phyloP scores from a whole-genome alignment of 1,140 invertebrate genomes.

The Conopomorpha cramerella region DNA sequence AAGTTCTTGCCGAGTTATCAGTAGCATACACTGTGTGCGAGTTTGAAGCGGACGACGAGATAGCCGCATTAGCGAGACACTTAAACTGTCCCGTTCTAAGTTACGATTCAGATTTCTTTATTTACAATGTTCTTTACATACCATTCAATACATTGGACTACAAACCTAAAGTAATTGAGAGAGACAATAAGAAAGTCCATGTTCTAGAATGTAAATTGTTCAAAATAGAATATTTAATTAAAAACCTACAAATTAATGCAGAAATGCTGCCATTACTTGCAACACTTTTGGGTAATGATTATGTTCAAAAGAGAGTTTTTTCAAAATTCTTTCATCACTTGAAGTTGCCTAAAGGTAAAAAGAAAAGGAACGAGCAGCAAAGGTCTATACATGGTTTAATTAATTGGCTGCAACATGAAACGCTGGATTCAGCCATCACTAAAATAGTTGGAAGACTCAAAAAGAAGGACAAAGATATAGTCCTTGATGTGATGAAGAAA shows the following conservation, averaged over 20 bases:
- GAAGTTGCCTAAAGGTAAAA: conserved; percentile 64
- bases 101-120: conserved; percentile 91
- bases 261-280: conserved; percentile 76
- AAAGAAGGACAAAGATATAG: conserved; percentile 49
- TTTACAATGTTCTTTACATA: conserved; percentile 83
- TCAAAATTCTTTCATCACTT: conserved; percentile 71
- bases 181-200: conserved; percentile 21
- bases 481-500: conserved; percentile 63
- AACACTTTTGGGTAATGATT: conserved; percentile 87
- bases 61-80: conserved; percentile 75
- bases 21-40: conserved; percentile 72
- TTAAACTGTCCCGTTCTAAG: conserved; percentile 84
- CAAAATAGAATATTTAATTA: conserved; percentile 69
- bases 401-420: conserved; percentile 74
- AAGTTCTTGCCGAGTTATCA: conserved; percentile 66
- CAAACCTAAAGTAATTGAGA: conserved; percentile 25
- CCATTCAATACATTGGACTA: conserved; percentile 72
- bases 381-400: conserved; percentile 72
- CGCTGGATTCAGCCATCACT: conserved; percentile 68
- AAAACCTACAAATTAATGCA: conserved; percentile 67
- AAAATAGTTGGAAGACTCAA: conserved; percentile 68
- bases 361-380: conserved; percentile 59
- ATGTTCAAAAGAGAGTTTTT: conserved; percentile 72
- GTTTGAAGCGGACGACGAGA: conserved; percentile 87
- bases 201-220: conserved; percentile 71